Conservation (phyloP, 2,888 invertebrate species). For the Limnephilus marmoratus region DNA sequence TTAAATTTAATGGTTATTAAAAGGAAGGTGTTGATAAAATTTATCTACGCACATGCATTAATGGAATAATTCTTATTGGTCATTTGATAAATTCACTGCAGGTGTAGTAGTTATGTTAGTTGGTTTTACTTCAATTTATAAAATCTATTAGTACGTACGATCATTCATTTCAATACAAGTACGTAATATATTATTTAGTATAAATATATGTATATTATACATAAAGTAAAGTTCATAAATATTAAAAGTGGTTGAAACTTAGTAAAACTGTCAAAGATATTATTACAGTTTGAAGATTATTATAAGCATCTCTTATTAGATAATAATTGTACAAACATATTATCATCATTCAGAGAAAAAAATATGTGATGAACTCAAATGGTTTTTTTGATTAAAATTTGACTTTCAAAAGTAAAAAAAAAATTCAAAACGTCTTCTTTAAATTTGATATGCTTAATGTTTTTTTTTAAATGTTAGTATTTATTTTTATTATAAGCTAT, state of each 20-base stretch:
- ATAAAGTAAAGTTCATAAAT: not conserved
- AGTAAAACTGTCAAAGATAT: not conserved
- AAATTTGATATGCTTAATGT: not conserved
- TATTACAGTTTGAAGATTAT: not conserved
- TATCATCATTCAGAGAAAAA: not conserved
- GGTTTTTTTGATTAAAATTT: not conserved
- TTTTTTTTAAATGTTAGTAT: not conserved
- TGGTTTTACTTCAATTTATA: not conserved
- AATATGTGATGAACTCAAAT: not conserved
- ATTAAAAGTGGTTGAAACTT: not conserved
- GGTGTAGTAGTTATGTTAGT: not conserved
- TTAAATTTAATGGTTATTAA: not conserved
- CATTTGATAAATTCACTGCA: not conserved
- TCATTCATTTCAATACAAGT: slow-evolving; percentile 2
- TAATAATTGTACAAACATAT: not conserved
- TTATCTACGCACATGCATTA: not conserved
- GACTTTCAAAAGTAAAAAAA: not conserved
- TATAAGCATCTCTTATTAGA: not conserved
- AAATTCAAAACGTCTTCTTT: not conserved
- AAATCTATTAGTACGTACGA: not conserved
- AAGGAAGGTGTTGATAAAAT: not conserved
- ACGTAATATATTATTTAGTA: not conserved
- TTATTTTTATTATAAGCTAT: not conserved
- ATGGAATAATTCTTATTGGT: slow-evolving; percentile 2
- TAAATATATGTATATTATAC: not conserved